A percentile compares a stretch with the other conserved stretches of the same genome.
phyloP scores from a whole-genome alignment of 35 echinoderm and acorn worm species.

The Eucidaris tribuloides region DNA sequence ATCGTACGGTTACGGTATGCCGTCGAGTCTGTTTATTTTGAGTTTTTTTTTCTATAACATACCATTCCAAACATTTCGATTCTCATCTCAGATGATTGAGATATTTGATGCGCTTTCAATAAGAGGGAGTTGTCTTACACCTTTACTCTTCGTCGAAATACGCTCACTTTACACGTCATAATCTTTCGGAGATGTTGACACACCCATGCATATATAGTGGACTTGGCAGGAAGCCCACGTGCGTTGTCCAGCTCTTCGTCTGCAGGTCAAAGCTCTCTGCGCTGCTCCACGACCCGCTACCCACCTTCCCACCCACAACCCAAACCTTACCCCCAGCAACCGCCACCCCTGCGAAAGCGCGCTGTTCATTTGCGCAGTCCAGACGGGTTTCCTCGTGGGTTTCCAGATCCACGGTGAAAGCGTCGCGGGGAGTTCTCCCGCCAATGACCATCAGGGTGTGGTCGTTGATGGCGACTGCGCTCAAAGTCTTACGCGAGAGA shows the following conservation, averaged over 20 bases:
- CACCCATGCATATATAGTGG: slow-evolving; percentile 67
- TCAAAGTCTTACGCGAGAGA: slow-evolving; percentile 50
- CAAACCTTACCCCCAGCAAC: slow-evolving; percentile 32
- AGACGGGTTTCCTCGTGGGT: slow-evolving; percentile 21
- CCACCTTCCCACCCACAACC: slow-evolving; percentile 63
- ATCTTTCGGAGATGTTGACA: slow-evolving; percentile 44
- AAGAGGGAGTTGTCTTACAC: too few relatives aligned
- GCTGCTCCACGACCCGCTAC: slow-evolving; percentile 25
- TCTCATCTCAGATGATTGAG: too few relatives aligned
- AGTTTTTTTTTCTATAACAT: too few relatives aligned
- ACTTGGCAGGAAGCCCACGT: slow-evolving; percentile 35
- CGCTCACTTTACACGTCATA: too few relatives aligned
- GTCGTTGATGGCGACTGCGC: background rate
- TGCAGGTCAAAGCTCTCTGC: slow-evolving; percentile 55
- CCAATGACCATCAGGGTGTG: slow-evolving; percentile 50
- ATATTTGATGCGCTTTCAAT: too few relatives aligned
- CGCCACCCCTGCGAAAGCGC: slow-evolving; percentile 53
- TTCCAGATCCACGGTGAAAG: background rate
- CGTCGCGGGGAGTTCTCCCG: slow-evolving; percentile 51
- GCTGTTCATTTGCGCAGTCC: slow-evolving; percentile 36
- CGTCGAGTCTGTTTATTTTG: too few relatives aligned
- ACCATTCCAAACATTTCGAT: too few relatives aligned
- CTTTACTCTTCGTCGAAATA: too few relatives aligned
- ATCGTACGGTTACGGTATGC: too few relatives aligned
- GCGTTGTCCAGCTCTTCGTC: slow-evolving; percentile 51